phyloP scores from a whole-genome alignment of 1,140 invertebrate genomes.

The Cydia fagiglandana region DNA sequence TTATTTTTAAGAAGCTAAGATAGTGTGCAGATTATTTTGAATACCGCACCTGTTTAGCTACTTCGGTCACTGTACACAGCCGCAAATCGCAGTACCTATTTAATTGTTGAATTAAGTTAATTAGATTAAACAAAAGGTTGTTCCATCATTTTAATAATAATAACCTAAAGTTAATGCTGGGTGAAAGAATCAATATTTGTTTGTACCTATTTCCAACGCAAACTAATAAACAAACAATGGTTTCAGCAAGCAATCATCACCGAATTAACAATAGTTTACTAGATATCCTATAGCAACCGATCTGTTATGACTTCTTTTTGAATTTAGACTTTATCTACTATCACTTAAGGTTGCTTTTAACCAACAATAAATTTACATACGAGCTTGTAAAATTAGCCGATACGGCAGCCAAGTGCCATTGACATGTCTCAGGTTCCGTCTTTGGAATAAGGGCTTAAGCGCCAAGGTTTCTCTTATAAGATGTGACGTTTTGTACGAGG shows the following conservation, averaged over 20 bases:
- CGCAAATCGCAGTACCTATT: no score
- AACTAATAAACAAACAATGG: neutral
- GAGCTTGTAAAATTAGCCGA: neutral
- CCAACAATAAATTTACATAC: neutral
- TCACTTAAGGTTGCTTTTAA: neutral
- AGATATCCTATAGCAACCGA: neutral
- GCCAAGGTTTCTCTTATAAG: neutral
- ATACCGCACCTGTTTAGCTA: no score
- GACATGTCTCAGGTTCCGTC: conserved; percentile 1
- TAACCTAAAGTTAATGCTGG: no score
- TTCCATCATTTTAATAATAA: no score
- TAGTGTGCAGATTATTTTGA: no score
- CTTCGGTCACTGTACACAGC: no score
- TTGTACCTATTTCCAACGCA: neutral
- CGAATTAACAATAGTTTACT: neutral
- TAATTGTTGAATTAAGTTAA: no score
- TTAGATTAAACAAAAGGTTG: no score
- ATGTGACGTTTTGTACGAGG: neutral
- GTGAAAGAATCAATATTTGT: no score
- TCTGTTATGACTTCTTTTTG: neutral
- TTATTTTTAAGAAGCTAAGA: no score
- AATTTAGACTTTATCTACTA: neutral
- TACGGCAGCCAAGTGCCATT: neutral
- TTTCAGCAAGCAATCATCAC: neutral
- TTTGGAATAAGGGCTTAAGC: neutral